Evolutionary conservation across 2,113 vertebrate species (phyloP).

Genomic region (Ginglymostoma cirratum): DNA sequence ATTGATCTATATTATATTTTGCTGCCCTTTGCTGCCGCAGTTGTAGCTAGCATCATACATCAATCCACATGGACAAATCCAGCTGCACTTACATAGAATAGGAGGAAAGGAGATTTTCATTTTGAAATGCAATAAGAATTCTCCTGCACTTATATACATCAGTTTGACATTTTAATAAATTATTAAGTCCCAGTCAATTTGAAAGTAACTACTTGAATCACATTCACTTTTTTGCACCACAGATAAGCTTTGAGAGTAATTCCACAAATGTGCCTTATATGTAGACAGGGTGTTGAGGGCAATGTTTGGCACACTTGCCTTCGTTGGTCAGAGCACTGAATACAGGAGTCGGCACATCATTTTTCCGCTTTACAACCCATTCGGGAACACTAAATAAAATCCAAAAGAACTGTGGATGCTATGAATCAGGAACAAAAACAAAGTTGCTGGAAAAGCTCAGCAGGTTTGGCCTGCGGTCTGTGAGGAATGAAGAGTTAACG

Average conservation of each 20-base stretch:
- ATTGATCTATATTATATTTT: constrained; percentile 9
- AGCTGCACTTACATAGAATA: not conserved
- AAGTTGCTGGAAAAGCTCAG: too few relatives aligned
- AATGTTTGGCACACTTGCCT: too few relatives aligned
- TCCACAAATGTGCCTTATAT: not conserved
- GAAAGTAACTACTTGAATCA: constrained; percentile 14
- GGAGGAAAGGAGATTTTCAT: constrained; percentile 4
- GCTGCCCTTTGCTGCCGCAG: not conserved
- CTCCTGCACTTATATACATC: not conserved
- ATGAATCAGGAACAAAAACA: too few relatives aligned
- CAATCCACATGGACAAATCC: not conserved
- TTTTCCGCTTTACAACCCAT: too few relatives aligned
- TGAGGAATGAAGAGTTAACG: too few relatives aligned
- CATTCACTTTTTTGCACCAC: constrained; percentile 14
- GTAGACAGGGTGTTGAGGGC: too few relatives aligned
- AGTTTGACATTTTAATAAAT: constrained; percentile 22
- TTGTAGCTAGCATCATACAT: not conserved
- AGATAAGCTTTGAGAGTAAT: not conserved
- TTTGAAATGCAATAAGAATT: not conserved
- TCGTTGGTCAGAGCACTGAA: too few relatives aligned
- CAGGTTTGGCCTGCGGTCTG: too few relatives aligned
- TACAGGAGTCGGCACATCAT: too few relatives aligned
- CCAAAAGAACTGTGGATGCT: too few relatives aligned
- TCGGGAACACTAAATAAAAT: too few relatives aligned
- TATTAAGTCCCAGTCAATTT: constrained; percentile 12